These are phyloP conservation scores for Macroteleia sp. DNA, from an alignment of 2,888 invertebrate species.

Conservation along the genomic window DNA sequence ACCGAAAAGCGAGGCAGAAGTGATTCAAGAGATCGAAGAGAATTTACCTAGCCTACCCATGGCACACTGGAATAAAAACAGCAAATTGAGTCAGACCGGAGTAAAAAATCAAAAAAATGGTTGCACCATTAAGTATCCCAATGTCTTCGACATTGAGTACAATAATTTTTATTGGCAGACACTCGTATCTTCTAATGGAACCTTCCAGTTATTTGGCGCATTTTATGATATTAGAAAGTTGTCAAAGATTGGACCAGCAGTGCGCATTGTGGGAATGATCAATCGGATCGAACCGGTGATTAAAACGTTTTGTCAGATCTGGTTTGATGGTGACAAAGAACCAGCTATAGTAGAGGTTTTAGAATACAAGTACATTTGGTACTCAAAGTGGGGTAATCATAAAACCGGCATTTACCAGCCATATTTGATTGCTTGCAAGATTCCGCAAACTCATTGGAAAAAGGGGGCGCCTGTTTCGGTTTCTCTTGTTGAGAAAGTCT, in stretches of 20 bases:
- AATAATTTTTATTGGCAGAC: slow-evolving; percentile 98
- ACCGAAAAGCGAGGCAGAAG: slow-evolving; percentile 88
- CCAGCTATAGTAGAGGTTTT: slow-evolving; percentile 92
- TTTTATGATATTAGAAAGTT: slow-evolving; percentile 93
- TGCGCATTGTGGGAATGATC: slow-evolving; percentile 94
- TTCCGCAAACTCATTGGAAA: slow-evolving; percentile 89
- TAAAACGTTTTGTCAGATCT: slow-evolving; percentile 93
- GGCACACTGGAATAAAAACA: slow-evolving; percentile 93
- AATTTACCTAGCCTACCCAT: slow-evolving; percentile 93
- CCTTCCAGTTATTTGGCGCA: slow-evolving; percentile 95
- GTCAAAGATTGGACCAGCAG: slow-evolving; percentile 92
- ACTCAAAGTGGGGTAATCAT: slow-evolving; percentile 97
- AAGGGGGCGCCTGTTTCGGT: slow-evolving; percentile 92
- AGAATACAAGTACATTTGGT: slow-evolving; percentile 97
- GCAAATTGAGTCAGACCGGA: slow-evolving; percentile 76
- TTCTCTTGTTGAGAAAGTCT: slow-evolving; percentile 92
- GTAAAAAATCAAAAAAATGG: slow-evolving; percentile 38
- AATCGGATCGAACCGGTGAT: slow-evolving; percentile 94
- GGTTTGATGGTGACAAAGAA: slow-evolving; percentile 93
- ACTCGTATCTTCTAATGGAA: slow-evolving; percentile 91
- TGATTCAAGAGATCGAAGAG: slow-evolving; percentile 91
- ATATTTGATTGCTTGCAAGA: slow-evolving; percentile 94
- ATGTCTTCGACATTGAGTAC: slow-evolving; percentile 95
- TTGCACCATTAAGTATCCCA: slow-evolving; percentile 88
- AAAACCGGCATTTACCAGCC: slow-evolving; percentile 96